phyloP scores from a whole-genome alignment of 2,888 invertebrate genomes.

The Lepeophtheirus nordmannii region DNA sequence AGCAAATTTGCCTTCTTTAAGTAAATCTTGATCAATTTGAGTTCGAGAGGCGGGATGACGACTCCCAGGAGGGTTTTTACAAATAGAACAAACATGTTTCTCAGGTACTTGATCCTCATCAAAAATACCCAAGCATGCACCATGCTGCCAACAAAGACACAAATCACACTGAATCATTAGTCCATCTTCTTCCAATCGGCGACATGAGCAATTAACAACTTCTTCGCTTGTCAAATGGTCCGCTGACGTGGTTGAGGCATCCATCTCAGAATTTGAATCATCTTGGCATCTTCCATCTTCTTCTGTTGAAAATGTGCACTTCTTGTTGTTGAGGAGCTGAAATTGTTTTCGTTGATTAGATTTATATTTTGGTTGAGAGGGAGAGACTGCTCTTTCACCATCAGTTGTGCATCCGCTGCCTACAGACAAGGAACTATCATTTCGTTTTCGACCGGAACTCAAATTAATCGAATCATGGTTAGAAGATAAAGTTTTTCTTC shows the following conservation, averaged over 20 bases:
- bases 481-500: background rate
- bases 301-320: too few relatives aligned
- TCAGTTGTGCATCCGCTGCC: background rate
- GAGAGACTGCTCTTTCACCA: background rate
- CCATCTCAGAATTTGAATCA: constrained; percentile 11
- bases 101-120: constrained; percentile 24
- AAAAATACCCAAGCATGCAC: constrained; percentile 33
- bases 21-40: constrained; percentile 16
- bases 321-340: too few relatives aligned
- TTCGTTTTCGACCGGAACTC: background rate
- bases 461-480: too few relatives aligned
- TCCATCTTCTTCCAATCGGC: constrained; percentile 33
- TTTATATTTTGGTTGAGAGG: too few relatives aligned
- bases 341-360: too few relatives aligned
- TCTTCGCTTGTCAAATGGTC: constrained; percentile 23
- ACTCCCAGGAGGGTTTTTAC: constrained; percentile 12
- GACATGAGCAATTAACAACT: constrained; percentile 28
- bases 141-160: constrained; percentile 36
- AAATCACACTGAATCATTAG: constrained; percentile 35
- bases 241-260: background rate
- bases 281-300: background rate
- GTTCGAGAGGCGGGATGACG: background rate
- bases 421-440: constrained; percentile 4
- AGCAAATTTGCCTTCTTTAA: constrained; percentile 17
- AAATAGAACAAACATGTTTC: constrained; percentile 17